Conservation (phyloP, 2,888 invertebrate species). For the Chymomyza caudatula region DNA sequence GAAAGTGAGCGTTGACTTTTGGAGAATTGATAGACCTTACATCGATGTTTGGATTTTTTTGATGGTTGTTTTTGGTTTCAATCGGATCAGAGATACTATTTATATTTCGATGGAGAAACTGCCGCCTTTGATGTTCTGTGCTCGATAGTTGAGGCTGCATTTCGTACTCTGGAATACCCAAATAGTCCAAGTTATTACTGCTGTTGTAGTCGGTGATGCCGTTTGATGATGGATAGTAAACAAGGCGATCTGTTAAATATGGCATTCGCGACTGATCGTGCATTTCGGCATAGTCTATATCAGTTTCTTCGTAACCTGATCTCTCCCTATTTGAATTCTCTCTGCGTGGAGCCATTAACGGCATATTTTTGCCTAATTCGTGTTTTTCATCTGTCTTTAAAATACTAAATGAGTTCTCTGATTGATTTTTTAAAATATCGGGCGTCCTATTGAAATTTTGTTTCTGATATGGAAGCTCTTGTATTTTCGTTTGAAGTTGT, state of each 20-base stretch:
- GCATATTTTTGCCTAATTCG: not conserved
- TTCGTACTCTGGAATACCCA: slow-evolving; percentile 8
- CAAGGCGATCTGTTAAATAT: slow-evolving; percentile 86
- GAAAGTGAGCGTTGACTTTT: not conserved
- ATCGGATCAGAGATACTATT: not conserved
- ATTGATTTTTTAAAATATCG: slow-evolving; percentile 44
- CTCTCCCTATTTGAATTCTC: not conserved
- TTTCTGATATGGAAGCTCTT: not conserved
- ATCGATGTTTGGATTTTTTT: slow-evolving; percentile 1
- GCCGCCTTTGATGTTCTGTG: not conserved
- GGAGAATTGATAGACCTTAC: not conserved
- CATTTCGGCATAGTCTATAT: slow-evolving; percentile 55
- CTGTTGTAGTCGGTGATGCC: slow-evolving; percentile 78
- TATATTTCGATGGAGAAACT: not conserved
- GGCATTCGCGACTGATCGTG: slow-evolving; percentile 50
- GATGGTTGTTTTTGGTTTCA: slow-evolving; percentile 59
- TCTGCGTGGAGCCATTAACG: not conserved
- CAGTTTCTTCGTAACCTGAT: slow-evolving; percentile 51
- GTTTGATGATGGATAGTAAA: slow-evolving; percentile 85
- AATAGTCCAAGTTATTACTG: slow-evolving; percentile 73
- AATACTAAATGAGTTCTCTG: not conserved
- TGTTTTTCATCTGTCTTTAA: not conserved
- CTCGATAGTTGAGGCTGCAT: not conserved
- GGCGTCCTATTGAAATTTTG: slow-evolving; percentile 33
- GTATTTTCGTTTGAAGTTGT: not conserved